phyloP scores from a whole-genome alignment of 2,113 vertebrate species.

The Zapus hudsonius region DNA sequence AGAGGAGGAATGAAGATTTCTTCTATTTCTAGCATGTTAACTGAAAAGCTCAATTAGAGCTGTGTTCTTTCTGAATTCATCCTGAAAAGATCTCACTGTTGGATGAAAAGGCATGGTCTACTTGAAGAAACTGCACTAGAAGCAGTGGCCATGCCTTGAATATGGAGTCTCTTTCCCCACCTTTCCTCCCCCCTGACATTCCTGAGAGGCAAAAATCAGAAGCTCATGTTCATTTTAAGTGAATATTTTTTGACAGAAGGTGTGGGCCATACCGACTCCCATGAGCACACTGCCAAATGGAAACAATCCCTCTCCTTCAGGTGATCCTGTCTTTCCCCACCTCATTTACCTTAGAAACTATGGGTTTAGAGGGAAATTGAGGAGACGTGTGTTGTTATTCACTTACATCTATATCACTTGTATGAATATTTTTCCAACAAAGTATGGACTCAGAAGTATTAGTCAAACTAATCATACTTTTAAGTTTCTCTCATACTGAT shows the following conservation, averaged over 20 bases:
- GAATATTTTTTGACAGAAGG: neutral
- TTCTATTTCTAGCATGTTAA: slow-evolving; percentile 29
- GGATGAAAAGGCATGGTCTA: neutral
- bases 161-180: neutral
- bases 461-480: neutral
- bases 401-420: neutral
- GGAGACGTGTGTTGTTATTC: neutral
- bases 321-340: neutral
- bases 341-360: neutral
- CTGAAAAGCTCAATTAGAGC: neutral
- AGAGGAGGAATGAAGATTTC: neutral
- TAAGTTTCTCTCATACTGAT: neutral
- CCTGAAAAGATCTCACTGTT: neutral
- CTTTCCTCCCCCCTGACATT: neutral
- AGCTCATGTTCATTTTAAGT: neutral
- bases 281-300: neutral
- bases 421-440: neutral
- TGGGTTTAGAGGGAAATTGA: neutral
- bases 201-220: neutral
- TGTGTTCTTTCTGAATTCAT: slow-evolving; percentile 21
- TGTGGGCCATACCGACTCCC: too few species aligned
- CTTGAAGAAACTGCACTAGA: neutral
- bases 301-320: neutral
- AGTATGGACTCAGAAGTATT: neutral
- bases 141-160: too few species aligned